Conservation (phyloP, 2,113 vertebrate genomes). For the Protobothrops flavoviridis region DNA sequence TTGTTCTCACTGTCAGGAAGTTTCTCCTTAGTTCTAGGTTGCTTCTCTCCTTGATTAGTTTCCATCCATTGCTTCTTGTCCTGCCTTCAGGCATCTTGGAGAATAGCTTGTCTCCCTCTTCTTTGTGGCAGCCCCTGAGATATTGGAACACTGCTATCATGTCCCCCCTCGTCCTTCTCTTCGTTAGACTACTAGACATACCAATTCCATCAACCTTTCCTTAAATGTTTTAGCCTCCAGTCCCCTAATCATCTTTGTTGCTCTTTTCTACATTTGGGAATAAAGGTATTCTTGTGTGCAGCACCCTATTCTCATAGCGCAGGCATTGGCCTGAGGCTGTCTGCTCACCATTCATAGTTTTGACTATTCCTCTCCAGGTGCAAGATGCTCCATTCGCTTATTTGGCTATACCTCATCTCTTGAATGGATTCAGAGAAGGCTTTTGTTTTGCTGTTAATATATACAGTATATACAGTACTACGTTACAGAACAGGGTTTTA, state of each 20-base stretch:
- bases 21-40: not conserved
- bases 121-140: not conserved
- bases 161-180: not conserved
- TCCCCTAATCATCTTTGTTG: not conserved
- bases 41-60: not conserved
- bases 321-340: not conserved
- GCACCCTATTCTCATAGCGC: not conserved
- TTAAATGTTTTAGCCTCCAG: not conserved
- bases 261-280: not conserved
- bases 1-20: not conserved
- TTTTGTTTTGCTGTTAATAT: not conserved
- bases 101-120: not conserved
- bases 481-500: not conserved
- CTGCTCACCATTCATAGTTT: not conserved
- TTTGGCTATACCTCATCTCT: not conserved
- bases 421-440: not conserved
- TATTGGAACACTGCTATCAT: not conserved
- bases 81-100: not conserved
- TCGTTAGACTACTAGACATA: not conserved
- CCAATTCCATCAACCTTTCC: not conserved
- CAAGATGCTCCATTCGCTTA: not conserved
- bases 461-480: not conserved
- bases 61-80: not conserved
- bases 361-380: not conserved
- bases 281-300: not conserved